Base-by-base conservation (phyloP, 2,113 vertebrate genomes). In the Polyodon spathula region DNA sequence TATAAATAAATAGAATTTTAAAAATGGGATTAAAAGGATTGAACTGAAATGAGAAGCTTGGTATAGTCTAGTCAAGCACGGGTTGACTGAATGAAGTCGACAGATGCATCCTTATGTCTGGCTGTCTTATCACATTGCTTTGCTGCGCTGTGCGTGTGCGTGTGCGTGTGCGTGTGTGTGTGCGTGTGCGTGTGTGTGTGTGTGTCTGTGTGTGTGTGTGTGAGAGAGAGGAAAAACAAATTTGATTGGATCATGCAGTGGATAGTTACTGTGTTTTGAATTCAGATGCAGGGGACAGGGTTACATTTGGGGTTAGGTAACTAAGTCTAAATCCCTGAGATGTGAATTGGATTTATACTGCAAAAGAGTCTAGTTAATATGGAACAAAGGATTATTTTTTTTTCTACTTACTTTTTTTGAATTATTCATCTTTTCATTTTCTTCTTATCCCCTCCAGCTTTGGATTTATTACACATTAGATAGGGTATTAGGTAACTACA, bases 361-460 rank as follows among this genome's bases (percentile, higher is more conserved):
- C 37, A 27, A 54, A 52, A n/a, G 12, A 60, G 46, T 39, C 37
- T 7, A 44, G 6, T 10, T 51, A 51, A 39, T 38, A 12, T 12
- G 27, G 44, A 48, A n/a, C 59, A 39, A 37, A 40, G 6, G 6
- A 38, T n/a, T n/a, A n/a, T n/a, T n/a, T n/a, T n/a, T n/a, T n/a
- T n/a, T n/a, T n/a, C n/a, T n/a, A n/a, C n/a, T 51, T 60, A 51
- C 37, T 15, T 60, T 60, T 52, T 11, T 37, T 60, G 37, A 60
- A 60, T 51, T 51, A 60, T 60, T 60, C 43, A 60, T 60, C 8
- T n/a, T 60, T 60, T 60, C 17, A 60, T 60, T 60, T 60, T 60
- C 37, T 43, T 50, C 27, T 14, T 60, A 38, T 51, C n/a, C 44
- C 59, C 37, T 60, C 46, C 17, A 50, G 59, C 27, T 0, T 9